These are phyloP conservation scores for Botrylloides violaceus DNA, from an alignment of 23 tunicate genomes.

Conservation along the genomic window DNA sequence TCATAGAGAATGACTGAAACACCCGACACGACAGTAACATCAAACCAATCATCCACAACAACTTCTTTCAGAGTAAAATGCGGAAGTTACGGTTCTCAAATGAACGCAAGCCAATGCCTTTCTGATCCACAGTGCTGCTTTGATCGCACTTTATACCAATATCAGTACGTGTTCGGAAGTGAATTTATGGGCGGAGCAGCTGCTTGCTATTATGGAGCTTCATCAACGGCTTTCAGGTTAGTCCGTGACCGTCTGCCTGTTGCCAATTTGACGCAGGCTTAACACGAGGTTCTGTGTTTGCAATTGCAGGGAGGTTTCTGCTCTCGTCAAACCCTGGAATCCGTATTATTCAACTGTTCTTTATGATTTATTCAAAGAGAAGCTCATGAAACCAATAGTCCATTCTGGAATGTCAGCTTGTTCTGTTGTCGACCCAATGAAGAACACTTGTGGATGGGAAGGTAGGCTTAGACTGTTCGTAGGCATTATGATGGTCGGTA, in stretches of 20 bases:
- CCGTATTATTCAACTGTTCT: constrained; percentile 49
- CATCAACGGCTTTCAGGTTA: constrained; percentile 49
- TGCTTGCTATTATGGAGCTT: constrained; percentile 83
- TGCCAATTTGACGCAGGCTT: too few relatives aligned
- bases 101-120: constrained; percentile 50
- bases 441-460: constrained; percentile 52
- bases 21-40: too few relatives aligned
- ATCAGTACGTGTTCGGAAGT: constrained; percentile 64
- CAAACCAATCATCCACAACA: background rate
- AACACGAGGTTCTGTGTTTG: too few relatives aligned
- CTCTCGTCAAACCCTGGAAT: constrained; percentile 41
- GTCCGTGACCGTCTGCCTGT: background rate
- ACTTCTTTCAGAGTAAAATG: constrained; percentile 49
- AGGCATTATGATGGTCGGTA: too few relatives aligned
- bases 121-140: constrained; percentile 83
- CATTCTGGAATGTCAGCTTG: constrained; percentile 24
- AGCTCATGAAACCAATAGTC: constrained; percentile 8
- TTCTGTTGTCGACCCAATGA: constrained; percentile 1
- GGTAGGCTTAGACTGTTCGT: too few relatives aligned
- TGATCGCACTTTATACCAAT: constrained; percentile 59
- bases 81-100: constrained; percentile 45
- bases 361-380: constrained; percentile 36
- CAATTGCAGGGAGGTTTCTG: constrained; percentile 26
- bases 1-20: too few relatives aligned
- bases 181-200: constrained; percentile 68